Evolutionary conservation across 2,797 vertebrate species (phyloP), one percentile per base, ranked within the genome.

Genomic region (Hirundo rustica): DNA sequence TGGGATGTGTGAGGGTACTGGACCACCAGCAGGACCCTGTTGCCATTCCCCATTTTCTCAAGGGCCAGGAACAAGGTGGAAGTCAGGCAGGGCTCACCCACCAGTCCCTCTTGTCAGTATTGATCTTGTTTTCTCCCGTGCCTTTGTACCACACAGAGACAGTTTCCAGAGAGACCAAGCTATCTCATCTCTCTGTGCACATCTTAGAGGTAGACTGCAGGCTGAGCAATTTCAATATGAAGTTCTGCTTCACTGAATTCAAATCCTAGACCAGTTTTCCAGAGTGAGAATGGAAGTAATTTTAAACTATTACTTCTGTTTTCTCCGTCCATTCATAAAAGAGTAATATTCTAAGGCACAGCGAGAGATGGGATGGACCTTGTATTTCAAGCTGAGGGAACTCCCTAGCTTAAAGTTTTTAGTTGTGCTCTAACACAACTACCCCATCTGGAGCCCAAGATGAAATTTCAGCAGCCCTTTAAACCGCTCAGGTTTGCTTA

Each of bases 1-100:
- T 5, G 32, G 34, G 23, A 88, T 62, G 6, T 1, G 0, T 30
- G 47, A 6, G 6, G 23, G 5, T 25, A 18, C 26, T 4, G 2
- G 11, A n/a, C 14, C 15, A 55, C 25, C 36, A 29, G 26, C 1
- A 1, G 40, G 10, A 16, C 16, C 16, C n/a, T 32, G 4, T 21
- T 68, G 25, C 8, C 9, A 4, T 54, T 62, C 14, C 38, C 6
- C 38, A 50, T 4, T 9, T 76, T 72, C 54, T 42, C 44, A 47
- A 70, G 40, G 68, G 30, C 25, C 51, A 34, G 27, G 14, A 20
- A 66, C 23, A 42, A 76, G 18, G 13, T 50, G 25, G 13, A 58
- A 73, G 10, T 44, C 23, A 7, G 9, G 13, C 29, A 48, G 8
- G 10, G 15, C 4, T 64, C n/a, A 77, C 18, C 6, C 5, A 79